Evolutionary conservation across 1,140 invertebrate species (phyloP), one percentile per base, ranked within the genome.

Genomic region (Anoplophora glabripennis): DNA sequence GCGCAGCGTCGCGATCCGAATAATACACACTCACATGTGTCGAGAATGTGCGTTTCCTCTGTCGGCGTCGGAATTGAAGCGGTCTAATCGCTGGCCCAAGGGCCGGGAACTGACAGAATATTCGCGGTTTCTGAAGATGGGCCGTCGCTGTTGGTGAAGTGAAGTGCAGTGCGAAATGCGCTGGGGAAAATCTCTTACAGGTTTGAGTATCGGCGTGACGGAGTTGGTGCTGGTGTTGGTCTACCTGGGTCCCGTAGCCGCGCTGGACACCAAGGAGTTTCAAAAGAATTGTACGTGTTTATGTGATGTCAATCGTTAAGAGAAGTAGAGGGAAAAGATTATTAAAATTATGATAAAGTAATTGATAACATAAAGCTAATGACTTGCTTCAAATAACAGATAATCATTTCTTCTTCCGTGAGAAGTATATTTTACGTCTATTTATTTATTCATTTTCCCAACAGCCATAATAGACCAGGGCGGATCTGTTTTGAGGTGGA

Each of bases 261-360:
- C 36, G 15, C 53, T 67, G 62, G 62, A 69, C 61, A 62, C 53
- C 11, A 62, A 58, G 36, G 67, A 69, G 45, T 69, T 69, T 52
- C 67, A 69, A 41, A 69, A 67, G 49, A 69, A 57, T 45, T 55
- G 67, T 69, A 59, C 67, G 67, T 65, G n/a, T 28, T 28, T 28
- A 5, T 28, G 21, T 28, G 21, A 28, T 28, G n/a, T 5, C 3
- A 28, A 28, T 28, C 21, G 21, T 28, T n/a, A n/a, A n/a, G n/a
- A n/a, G n/a, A n/a, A n/a, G n/a, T n/a, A n/a, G n/a, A n/a, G n/a
- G n/a, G n/a, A n/a, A n/a, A n/a, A n/a, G n/a, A n/a, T n/a, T n/a
- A n/a, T n/a, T n/a, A n/a, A n/a, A n/a, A n/a, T n/a, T n/a, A n/a
- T n/a, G n/a, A n/a, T n/a, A n/a, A n/a, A n/a, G n/a, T n/a, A n/a